These are phyloP conservation scores for Canis aureus DNA, from an alignment of 2,113 vertebrate species.

Conservation along the genomic window DNA sequence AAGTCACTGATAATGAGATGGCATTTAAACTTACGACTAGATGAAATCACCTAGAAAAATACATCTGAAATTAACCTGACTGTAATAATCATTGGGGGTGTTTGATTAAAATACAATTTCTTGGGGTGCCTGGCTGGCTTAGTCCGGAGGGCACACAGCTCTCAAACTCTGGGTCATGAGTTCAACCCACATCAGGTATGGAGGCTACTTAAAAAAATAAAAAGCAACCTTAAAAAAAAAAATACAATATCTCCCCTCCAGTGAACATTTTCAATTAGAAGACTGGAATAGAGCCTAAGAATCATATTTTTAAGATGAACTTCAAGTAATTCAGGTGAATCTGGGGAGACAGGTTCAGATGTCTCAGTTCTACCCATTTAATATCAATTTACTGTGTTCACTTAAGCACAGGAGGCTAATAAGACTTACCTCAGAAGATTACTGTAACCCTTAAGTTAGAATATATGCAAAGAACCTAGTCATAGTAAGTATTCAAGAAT, in stretches of 20 bases:
- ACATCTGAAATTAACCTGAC: conserved; percentile 31
- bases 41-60: neutral
- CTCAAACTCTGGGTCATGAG: neutral
- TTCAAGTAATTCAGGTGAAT: conserved; percentile 1
- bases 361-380: neutral
- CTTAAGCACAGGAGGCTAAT: conserved; percentile 21
- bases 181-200: neutral
- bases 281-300: neutral
- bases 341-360: conserved; percentile 10
- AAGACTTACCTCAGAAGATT: conserved; percentile 13
- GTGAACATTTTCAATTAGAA: conserved; percentile 37
- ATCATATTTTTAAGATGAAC: conserved; percentile 38
- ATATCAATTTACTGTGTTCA: neutral
- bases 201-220: neutral
- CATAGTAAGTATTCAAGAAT: conserved; percentile 54
- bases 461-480: conserved; percentile 37
- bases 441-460: conserved; percentile 19
- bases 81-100: neutral
- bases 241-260: neutral
- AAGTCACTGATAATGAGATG: conserved; percentile 15
- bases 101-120: neutral
- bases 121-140: neutral
- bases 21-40: neutral
- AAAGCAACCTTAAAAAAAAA: neutral
- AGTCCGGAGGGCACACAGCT: neutral